Conservation (phyloP, 1,140 invertebrate species). For the Mercenaria mercenaria region DNA sequence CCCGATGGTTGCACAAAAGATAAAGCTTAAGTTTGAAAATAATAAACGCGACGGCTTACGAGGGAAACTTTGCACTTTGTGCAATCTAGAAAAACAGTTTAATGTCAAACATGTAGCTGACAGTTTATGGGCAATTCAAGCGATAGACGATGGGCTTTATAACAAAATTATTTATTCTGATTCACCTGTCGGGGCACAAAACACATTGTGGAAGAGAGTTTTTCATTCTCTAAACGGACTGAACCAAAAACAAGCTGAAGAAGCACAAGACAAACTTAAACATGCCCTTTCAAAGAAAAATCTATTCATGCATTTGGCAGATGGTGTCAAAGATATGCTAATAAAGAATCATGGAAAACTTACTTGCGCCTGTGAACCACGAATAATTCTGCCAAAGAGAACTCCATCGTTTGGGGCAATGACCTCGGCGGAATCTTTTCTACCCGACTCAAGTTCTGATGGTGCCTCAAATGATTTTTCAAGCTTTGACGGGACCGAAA, state of each 20-base stretch:
- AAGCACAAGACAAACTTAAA: not conserved
- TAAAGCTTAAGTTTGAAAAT: not conserved
- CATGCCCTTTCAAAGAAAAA: not conserved
- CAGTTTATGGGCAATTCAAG: not conserved
- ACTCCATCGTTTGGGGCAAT: not conserved
- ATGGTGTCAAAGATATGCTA: not conserved
- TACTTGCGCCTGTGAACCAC: not conserved
- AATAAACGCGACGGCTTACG: not conserved
- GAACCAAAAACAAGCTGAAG: not conserved
- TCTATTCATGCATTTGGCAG: not conserved
- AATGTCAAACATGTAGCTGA: slow-evolving; percentile 27
- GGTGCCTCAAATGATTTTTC: not conserved
- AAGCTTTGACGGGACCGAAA: not conserved
- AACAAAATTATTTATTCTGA: not conserved
- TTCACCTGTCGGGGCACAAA: not conserved
- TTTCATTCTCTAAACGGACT: not conserved
- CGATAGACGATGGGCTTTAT: not conserved
- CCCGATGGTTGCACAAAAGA: not conserved
- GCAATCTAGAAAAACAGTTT: not conserved
- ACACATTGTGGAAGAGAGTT: not conserved
- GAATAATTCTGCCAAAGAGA: not conserved
- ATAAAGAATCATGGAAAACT: not conserved
- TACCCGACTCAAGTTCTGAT: not conserved
- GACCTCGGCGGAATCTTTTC: not conserved
- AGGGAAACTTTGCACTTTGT: not conserved